Evolutionary conservation across 2,888 invertebrate species (phyloP).

Genomic region (Coelopa pilipes): DNA sequence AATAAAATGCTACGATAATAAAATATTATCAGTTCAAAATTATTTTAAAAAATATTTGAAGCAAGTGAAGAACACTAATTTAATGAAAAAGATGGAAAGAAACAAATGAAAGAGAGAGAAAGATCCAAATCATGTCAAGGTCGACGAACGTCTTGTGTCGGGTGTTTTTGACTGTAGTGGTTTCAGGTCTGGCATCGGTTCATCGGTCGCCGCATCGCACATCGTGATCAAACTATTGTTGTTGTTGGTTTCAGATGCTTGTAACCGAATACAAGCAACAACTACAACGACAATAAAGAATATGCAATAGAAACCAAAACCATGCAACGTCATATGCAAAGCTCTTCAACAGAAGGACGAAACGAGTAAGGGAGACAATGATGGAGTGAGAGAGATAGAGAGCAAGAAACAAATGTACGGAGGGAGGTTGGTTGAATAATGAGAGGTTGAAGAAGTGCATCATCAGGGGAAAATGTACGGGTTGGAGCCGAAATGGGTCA

Average conservation of each 20-base stretch:
- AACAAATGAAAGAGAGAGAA: too few species aligned
- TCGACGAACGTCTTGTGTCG: too few species aligned
- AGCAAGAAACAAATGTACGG: not conserved
- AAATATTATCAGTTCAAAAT: too few species aligned
- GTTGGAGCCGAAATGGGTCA: constrained; percentile 62
- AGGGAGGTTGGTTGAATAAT: not conserved
- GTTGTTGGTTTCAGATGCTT: not conserved
- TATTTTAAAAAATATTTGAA: too few species aligned
- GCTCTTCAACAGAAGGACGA: not conserved
- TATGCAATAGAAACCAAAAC: constrained; percentile 23
- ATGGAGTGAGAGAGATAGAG: not conserved
- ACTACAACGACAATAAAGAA: not conserved
- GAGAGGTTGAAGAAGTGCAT: constrained; percentile 49
- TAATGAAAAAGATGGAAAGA: too few species aligned
- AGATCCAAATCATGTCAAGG: too few species aligned
- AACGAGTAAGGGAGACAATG: not conserved
- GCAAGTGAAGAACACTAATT: too few species aligned
- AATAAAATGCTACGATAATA: too few species aligned
- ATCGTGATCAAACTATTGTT: not conserved
- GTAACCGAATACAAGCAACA: not conserved
- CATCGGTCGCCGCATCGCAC: not conserved
- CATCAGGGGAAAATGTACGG: constrained; percentile 62
- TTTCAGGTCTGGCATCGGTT: not conserved
- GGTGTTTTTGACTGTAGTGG: too few species aligned
- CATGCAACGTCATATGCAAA: constrained; percentile 14